Conservation (phyloP, 2,113 vertebrate genomes). For the Telmatochromis bifrenatus region DNA sequence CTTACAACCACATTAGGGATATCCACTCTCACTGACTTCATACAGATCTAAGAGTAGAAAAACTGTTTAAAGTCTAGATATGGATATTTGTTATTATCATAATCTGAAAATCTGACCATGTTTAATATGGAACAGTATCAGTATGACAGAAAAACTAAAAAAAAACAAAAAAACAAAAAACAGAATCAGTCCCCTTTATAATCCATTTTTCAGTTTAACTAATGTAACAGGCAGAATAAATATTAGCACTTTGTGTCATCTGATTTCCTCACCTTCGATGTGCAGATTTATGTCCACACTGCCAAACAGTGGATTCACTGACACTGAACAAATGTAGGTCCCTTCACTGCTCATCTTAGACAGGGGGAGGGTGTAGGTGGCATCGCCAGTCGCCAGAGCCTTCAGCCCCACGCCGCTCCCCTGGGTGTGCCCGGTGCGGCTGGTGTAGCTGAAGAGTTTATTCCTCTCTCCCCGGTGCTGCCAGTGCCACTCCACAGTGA, state of each 20-base stretch:
- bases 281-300: slow-evolving; percentile 50
- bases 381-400: slow-evolving; percentile 51
- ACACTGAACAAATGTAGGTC: slow-evolving; percentile 55
- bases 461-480: slow-evolving; percentile 33
- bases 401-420: slow-evolving; percentile 28
- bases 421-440: slow-evolving; percentile 1
- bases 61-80: not conserved
- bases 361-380: slow-evolving; percentile 48
- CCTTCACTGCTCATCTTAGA: slow-evolving; percentile 50
- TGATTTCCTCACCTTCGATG: slow-evolving; percentile 59
- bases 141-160: not conserved
- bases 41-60: not conserved
- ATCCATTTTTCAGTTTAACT: not conserved
- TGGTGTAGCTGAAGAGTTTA: slow-evolving; percentile 44
- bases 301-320: slow-evolving; percentile 46
- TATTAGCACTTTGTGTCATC: not conserved
- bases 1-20: not conserved
- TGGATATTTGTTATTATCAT: not conserved
- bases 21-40: not conserved
- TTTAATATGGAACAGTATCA: not conserved
- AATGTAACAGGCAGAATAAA: not conserved
- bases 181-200: not conserved
- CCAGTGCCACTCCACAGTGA: slow-evolving; percentile 50
- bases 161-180: not conserved
- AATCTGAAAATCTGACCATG: not conserved